Base-by-base conservation (phyloP, 2,888 invertebrate species). In the Drosophila acutilabella region DNA sequence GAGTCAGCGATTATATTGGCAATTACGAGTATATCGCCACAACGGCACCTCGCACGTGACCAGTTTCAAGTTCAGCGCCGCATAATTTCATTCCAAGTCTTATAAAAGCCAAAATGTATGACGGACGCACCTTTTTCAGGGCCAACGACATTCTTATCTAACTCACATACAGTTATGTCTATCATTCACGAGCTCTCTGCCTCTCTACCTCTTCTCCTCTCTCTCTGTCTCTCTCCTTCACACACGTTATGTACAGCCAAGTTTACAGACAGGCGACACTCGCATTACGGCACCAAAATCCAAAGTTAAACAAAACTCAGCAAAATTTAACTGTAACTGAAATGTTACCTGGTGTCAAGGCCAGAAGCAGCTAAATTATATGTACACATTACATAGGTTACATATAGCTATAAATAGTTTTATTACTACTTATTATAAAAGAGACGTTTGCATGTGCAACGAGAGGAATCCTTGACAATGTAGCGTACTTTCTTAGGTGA, bases 1-100 rank as follows among this genome's bases (percentile, higher is more conserved):
- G 71, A 74, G 74, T 57, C 71, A 73, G 80, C 86, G 82, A 88
- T 84, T 82, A 82, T 70, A 88, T 85, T 85, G 80, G 69, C 88
- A 85, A 85, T 82, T 85, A 75, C 75, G 61, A 78, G 78, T 71
- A 78, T 85, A 85, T 82, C 86, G 76, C 75, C 82, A 79, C 86
- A 81, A 69, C 78, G 86, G 86, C 80, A 71, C 70, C 86, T 62
- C 71, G 88, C 84, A 84, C 88, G 88, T 83, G 88, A 85, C 85
- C 78, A 85, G 78, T 78, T 88, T 84, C 80, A 84, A 84, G 84
- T 85, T 84, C 85, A 82, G 62, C 70, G 54, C 44, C 67, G 64
- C 69, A 70, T 78, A 77, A 78, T 78, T 80, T 66, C 66, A 64
- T 56, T 73, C 47, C 61, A 66, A 20, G 45, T 42, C 53, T 58